Evolutionary conservation across 2,888 invertebrate species (phyloP).

Genomic region (Synanthedon tipuliformis): DNA sequence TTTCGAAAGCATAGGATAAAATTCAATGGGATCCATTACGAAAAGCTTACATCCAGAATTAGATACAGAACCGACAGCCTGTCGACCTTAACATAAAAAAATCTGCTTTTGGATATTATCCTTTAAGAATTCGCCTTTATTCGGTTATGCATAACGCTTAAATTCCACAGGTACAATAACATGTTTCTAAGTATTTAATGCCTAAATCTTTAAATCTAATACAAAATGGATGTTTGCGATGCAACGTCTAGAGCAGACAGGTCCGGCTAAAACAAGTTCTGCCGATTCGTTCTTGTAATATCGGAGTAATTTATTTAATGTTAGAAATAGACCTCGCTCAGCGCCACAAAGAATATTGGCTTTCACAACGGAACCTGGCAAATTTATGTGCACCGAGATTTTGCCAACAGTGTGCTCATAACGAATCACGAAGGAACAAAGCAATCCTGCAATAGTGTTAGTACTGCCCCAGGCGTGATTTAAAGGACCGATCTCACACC

Average conservation of each 20-base stretch:
- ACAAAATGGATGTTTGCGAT: slow-evolving; percentile 50
- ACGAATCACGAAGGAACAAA: slow-evolving; percentile 42
- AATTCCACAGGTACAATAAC: slow-evolving; percentile 1
- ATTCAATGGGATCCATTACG: no score
- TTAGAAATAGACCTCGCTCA: slow-evolving; percentile 62
- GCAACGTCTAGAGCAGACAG: slow-evolving; percentile 46
- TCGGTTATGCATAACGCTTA: no score
- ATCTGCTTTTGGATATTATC: no score
- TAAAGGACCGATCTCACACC: no score
- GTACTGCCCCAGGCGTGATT: neutral
- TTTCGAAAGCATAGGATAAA: no score
- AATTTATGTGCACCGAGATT: slow-evolving; percentile 65
- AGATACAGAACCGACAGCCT: no score
- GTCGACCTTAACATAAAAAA: no score
- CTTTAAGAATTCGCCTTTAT: no score
- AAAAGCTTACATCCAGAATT: no score
- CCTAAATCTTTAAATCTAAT: slow-evolving; percentile 19
- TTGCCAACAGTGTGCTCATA: slow-evolving; percentile 37
- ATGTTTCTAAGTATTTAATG: slow-evolving; percentile 1
- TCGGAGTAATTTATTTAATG: slow-evolving; percentile 68
- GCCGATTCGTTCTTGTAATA: slow-evolving; percentile 67
- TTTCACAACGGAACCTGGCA: slow-evolving; percentile 65
- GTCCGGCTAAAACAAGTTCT: slow-evolving; percentile 55
- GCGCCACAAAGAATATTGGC: slow-evolving; percentile 67
- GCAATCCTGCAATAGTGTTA: slow-evolving; percentile 6